Conservation (phyloP, 1,140 invertebrate genomes). For the Hyposmocoma kahamanoa region DNA sequence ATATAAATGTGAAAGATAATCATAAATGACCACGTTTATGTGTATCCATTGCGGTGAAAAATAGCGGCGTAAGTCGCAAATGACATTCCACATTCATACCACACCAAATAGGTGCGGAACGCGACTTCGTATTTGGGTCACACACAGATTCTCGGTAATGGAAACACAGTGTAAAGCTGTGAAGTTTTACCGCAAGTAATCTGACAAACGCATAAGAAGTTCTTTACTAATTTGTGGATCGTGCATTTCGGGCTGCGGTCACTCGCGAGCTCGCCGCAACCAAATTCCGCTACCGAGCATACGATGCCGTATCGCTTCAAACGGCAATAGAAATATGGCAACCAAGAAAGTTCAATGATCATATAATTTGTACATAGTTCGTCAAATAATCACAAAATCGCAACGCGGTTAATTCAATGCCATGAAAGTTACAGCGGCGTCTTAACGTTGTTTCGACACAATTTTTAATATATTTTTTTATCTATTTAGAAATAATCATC, state of each 20-base stretch:
- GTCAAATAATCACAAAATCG: too few relatives aligned
- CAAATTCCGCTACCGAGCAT: slow-evolving; percentile 50
- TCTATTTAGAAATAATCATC: too few relatives aligned
- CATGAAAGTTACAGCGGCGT: too few relatives aligned
- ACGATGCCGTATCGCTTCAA: too few relatives aligned
- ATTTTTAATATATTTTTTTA: too few relatives aligned
- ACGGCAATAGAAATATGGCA: too few relatives aligned
- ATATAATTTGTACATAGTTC: too few relatives aligned
- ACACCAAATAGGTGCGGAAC: slow-evolving; percentile 38
- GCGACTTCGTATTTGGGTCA: slow-evolving; percentile 51
- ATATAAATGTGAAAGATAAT: slow-evolving; percentile 30
- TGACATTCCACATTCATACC: slow-evolving; percentile 50
- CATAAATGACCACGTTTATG: slow-evolving; percentile 20
- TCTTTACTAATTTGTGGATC: slow-evolving; percentile 57
- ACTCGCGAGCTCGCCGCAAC: slow-evolving; percentile 45
- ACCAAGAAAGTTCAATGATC: slow-evolving; percentile 29
- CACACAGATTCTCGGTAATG: slow-evolving; percentile 50
- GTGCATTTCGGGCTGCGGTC: slow-evolving; percentile 60
- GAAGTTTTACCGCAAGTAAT: slow-evolving; percentile 60
- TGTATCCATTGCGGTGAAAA: slow-evolving; percentile 44
- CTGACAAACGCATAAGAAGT: slow-evolving; percentile 41
- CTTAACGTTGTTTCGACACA: too few relatives aligned
- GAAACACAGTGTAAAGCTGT: slow-evolving; percentile 40
- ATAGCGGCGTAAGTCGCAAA: slow-evolving; percentile 50
- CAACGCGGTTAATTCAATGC: too few relatives aligned